Conservation (phyloP, 2,888 invertebrate species). For the Dasypolia templi region DNA sequence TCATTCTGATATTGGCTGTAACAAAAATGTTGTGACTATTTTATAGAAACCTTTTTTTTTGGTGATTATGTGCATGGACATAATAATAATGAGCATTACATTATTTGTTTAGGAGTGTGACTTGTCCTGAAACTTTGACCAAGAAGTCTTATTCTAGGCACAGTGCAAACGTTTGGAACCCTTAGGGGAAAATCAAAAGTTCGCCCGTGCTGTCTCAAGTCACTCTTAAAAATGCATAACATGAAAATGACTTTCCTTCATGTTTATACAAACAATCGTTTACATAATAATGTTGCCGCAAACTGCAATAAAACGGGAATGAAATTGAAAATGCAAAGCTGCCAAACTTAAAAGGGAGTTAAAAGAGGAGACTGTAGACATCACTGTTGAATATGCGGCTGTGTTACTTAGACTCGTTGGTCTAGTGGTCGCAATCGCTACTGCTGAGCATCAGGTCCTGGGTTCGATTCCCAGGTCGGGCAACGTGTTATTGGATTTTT, state of each 20-base stretch:
- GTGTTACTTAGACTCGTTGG: too few relatives aligned
- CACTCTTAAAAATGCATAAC: constrained; percentile 41
- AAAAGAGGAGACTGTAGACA: constrained; percentile 31
- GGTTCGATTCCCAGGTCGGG: too few relatives aligned
- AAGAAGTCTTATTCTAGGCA: not conserved
- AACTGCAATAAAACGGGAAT: constrained; percentile 41
- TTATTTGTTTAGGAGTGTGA: not conserved
- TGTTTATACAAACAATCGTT: constrained; percentile 34
- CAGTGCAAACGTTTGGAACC: constrained; percentile 2
- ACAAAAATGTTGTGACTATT: constrained; percentile 43
- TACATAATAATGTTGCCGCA: constrained; percentile 22
- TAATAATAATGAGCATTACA: not conserved
- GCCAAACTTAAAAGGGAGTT: constrained; percentile 34
- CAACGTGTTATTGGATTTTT: too few relatives aligned
- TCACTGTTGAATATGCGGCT: constrained; percentile 54
- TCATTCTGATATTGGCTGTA: constrained; percentile 85
- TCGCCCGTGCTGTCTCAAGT: not conserved
- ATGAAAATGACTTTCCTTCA: constrained; percentile 9
- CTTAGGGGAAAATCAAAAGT: constrained; percentile 15
- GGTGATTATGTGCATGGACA: not conserved
- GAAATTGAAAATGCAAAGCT: constrained; percentile 47
- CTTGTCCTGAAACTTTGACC: not conserved
- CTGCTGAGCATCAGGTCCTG: too few relatives aligned
- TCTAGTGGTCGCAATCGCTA: too few relatives aligned
- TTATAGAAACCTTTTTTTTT: not conserved